A percentile compares a stretch with the other conserved stretches of the same genome.
These are phyloP conservation scores for Caenorhabditis sp. DNA, from an alignment of 2,888 invertebrate species.

Conservation along the genomic window DNA sequence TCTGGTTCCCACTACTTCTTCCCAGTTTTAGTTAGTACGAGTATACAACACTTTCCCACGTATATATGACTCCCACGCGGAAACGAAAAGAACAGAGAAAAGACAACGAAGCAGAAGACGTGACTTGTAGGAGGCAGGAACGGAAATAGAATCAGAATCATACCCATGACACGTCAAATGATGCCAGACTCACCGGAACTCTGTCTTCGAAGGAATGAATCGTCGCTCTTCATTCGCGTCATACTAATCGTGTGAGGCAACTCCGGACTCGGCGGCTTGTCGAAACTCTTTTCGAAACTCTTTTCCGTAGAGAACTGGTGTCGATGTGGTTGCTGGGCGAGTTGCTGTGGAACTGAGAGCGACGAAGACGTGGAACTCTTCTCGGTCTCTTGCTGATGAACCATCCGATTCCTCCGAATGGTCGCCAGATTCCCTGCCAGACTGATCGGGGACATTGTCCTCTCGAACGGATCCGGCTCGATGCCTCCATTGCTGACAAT, in stretches of 20 bases:
- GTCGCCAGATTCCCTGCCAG: slow-evolving; percentile 62
- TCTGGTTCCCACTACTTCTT: background rate
- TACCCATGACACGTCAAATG: too few species aligned
- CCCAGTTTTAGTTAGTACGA: slow-evolving; percentile 14
- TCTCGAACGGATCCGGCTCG: slow-evolving; percentile 58
- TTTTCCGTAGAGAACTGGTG: slow-evolving; percentile 20
- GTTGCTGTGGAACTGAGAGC: slow-evolving; percentile 13
- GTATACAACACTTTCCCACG: slow-evolving; percentile 15
- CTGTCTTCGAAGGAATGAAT: slow-evolving; percentile 62
- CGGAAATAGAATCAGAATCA: background rate
- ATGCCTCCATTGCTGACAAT: slow-evolving; percentile 61
- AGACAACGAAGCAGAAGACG: background rate
- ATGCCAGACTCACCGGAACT: slow-evolving; percentile 45
- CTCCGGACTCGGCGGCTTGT: slow-evolving; percentile 22
- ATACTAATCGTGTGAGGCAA: slow-evolving; percentile 45
- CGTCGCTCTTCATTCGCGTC: slow-evolving; percentile 66
- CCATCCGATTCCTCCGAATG: slow-evolving; percentile 54
- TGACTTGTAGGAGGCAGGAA: background rate
- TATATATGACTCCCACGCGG: slow-evolving; percentile 5
- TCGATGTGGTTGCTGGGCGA: slow-evolving; percentile 25
- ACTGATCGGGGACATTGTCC: slow-evolving; percentile 62
- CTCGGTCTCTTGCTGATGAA: slow-evolving; percentile 18
- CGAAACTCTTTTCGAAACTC: slow-evolving; percentile 16
- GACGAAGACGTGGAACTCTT: slow-evolving; percentile 12
- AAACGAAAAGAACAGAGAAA: slow-evolving; percentile 9